Base-by-base conservation (phyloP, 2,113 vertebrate genomes). In the Tachysurus vachellii region DNA sequence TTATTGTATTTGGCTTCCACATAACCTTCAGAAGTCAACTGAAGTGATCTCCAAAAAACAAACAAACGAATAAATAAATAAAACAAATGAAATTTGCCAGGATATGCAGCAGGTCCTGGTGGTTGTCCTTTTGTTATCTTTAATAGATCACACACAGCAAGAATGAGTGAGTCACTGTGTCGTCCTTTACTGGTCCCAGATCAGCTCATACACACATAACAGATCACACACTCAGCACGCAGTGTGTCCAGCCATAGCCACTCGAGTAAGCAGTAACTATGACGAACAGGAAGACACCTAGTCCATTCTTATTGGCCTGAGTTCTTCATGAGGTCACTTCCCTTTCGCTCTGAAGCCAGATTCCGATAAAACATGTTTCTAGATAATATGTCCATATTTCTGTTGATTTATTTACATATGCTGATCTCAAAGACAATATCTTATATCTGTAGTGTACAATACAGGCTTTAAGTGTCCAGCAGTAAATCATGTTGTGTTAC, bases 271-370 rank as follows among this genome's bases (percentile, higher is more conserved):
- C 80, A 89, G 83, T 83, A 47, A 81, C 81, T 90, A 89, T 83
- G 68, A 87, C 71, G 84, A 93, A 92, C 93, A 92, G 94, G 93
- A 95, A 95, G 94, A 95, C 92, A 86, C 91, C 88, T 89, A 88
- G 88, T 93, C 90, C 76, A 85, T 89, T 90, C 94, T 93, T 94
- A 94, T 93, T 92, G 92, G 92, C 91, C 93, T 91, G 87, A 92
- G 89, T 88, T 84, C 86, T 90, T 88, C 82, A 57, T 21, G 47
- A 88, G 89, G 61, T 73, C 77, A 86, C 62, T 68, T 87, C 75
- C 59, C 31, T 14, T 85, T 59, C 86, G 16, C 73, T 88, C 80
- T 44, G 19, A 13, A 56, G 11, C 62, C 70, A 64, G n/a, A 53
- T 61, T 70, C 36, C 16, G 0, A 36, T 23, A 56, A 28, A 79